phyloP scores from a whole-genome alignment of 2,113 vertebrate genomes.

The Petroica traversi region DNA sequence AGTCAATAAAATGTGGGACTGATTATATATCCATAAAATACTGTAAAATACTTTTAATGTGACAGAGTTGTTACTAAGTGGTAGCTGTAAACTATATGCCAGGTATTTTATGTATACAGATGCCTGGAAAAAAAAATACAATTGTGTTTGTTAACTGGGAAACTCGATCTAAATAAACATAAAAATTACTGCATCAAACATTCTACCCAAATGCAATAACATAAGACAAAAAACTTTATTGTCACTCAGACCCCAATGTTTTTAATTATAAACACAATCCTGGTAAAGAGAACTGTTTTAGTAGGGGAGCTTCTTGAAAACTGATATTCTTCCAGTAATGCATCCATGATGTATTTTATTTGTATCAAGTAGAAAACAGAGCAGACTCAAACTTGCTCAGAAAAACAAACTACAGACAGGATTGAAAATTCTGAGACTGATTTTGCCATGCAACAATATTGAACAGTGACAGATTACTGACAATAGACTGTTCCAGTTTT shows the following conservation, averaged over 20 bases:
- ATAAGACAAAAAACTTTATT: background rate
- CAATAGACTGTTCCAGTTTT: background rate
- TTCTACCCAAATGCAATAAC: background rate
- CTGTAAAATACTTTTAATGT: conserved; percentile 11
- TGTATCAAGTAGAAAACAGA: background rate
- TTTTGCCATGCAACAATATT: background rate
- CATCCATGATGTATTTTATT: background rate
- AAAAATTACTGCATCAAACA: background rate
- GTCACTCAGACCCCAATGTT: background rate
- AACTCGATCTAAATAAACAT: background rate
- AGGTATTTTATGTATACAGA: background rate
- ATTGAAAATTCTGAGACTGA: background rate
- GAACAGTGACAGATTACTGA: background rate
- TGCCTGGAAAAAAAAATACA: conserved; percentile 17
- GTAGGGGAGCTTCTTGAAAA: background rate
- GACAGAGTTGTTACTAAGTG: conserved; percentile 34
- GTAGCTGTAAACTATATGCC: background rate
- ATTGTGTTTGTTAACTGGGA: background rate
- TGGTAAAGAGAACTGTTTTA: background rate
- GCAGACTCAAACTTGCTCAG: background rate
- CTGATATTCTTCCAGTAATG: background rate
- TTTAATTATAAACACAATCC: background rate
- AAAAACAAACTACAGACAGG: background rate
- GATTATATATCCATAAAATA: background rate
- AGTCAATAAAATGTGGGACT: background rate